A percentile compares a stretch with the other conserved stretches of the same genome.
These are phyloP conservation scores for Phylloscopus whistleri DNA, from an alignment of 2,113 vertebrate genomes.

Conservation along the genomic window DNA sequence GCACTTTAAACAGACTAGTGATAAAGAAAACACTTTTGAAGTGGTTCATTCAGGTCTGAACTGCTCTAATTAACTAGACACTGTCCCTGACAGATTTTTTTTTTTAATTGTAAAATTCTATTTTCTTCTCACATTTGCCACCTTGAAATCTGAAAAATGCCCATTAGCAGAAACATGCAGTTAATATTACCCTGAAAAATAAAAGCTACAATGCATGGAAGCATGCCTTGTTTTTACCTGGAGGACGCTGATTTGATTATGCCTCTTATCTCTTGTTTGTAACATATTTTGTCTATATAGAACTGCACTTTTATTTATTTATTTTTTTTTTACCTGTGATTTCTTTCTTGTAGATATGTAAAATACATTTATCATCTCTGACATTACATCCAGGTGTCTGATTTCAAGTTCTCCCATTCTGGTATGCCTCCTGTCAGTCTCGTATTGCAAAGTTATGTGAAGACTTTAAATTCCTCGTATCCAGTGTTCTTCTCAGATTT, in stretches of 20 bases:
- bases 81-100: not conserved
- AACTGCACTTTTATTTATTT: not conserved
- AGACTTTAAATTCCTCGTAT: not conserved
- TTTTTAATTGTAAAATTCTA: not conserved
- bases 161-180: not conserved
- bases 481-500: not conserved
- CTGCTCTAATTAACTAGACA: not conserved
- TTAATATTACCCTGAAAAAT: not conserved
- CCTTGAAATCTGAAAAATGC: not conserved
- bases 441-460: not conserved
- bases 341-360: not conserved
- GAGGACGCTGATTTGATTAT: not conserved
- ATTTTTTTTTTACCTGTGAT: not conserved
- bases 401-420: not conserved
- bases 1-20: not conserved
- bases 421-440: not conserved
- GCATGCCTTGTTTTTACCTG: not conserved
- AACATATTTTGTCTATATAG: not conserved
- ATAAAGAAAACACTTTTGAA: not conserved
- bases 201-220: not conserved
- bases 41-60: not conserved
- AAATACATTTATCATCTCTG: not conserved
- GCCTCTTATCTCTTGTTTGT: not conserved
- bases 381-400: not conserved
- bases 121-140: not conserved